Evolutionary conservation across 2,888 invertebrate genomes (phyloP).

Genomic region (Sympetrum striolatum): DNA sequence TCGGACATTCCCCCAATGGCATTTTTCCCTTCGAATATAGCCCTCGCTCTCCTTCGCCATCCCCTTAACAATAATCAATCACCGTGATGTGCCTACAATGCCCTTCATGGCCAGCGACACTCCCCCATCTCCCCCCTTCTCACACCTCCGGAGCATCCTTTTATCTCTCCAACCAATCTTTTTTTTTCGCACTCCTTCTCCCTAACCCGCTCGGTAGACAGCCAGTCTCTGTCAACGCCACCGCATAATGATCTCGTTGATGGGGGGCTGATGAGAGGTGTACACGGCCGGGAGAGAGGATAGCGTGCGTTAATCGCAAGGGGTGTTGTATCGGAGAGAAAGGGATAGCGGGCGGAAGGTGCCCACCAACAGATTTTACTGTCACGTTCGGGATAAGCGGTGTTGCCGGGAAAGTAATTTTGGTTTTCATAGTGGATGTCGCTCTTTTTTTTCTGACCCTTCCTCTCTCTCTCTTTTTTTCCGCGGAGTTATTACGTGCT

Average conservation of each 20-base stretch:
- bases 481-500: too few species aligned
- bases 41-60: not conserved
- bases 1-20: not conserved
- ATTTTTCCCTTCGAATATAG: too few species aligned
- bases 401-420: not conserved
- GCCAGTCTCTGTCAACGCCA: not conserved
- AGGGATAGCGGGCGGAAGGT: not conserved
- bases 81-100: not conserved
- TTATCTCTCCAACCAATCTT: not conserved
- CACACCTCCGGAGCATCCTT: not conserved
- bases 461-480: too few species aligned
- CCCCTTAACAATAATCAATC: not conserved
- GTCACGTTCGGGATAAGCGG: not conserved
- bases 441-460: not conserved
- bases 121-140: not conserved
- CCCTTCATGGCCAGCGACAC: not conserved
- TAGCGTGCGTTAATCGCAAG: not conserved
- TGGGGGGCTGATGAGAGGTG: not conserved
- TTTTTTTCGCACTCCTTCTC: not conserved
- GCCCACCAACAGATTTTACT: not conserved
- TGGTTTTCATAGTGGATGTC: not conserved
- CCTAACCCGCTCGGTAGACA: not conserved
- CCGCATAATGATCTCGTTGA: not conserved
- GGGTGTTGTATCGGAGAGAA: not conserved
- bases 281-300: not conserved